Percentiles rank a stretch among this genome's conserved stretches.
Conservation (phyloP, 1,140 invertebrate species). For the Ericerus pela region DNA sequence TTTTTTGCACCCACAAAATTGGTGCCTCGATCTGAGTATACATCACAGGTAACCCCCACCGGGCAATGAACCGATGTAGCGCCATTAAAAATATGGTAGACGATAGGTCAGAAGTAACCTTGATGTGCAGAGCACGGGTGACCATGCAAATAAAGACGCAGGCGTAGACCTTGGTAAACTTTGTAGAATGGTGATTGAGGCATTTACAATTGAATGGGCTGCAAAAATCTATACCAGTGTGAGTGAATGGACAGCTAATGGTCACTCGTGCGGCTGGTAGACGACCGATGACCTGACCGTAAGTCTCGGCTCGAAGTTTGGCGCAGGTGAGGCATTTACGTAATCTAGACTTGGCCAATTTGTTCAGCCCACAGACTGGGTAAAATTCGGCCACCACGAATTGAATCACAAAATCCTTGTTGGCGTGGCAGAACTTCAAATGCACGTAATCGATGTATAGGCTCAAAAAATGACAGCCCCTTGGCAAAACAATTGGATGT, state of each 20-base stretch:
- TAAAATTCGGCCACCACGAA: constrained; percentile 25
- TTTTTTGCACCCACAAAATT: constrained; percentile 29
- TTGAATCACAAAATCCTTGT: constrained; percentile 19
- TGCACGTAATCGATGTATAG: constrained; percentile 26
- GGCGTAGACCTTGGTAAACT: constrained; percentile 29
- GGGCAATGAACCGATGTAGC: constrained; percentile 29
- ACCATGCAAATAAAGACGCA: constrained; percentile 32
- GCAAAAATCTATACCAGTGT: constrained; percentile 31
- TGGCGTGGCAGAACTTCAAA: constrained; percentile 23
- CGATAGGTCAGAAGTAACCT: constrained; percentile 29
- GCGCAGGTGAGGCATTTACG: constrained; percentile 26
- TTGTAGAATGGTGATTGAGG: constrained; percentile 19
- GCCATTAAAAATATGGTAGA: constrained; percentile 30
- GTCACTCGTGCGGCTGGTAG: constrained; percentile 25
- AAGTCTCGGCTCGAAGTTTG: constrained; percentile 8
- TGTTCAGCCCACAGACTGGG: constrained; percentile 21
- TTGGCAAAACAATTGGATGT: constrained; percentile 18
- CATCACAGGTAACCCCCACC: constrained; percentile 27
- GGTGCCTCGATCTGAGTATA: constrained; percentile 30
- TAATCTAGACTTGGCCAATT: constrained; percentile 19
- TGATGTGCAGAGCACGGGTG: constrained; percentile 32
- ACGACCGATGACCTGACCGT: constrained; percentile 26
- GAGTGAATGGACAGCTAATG: constrained; percentile 23
- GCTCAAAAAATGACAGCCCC: constrained; percentile 25
- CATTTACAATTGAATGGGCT: constrained; percentile 30